phyloP scores from a whole-genome alignment of 2,888 invertebrate genomes.

The Eubasilissa splendida region DNA sequence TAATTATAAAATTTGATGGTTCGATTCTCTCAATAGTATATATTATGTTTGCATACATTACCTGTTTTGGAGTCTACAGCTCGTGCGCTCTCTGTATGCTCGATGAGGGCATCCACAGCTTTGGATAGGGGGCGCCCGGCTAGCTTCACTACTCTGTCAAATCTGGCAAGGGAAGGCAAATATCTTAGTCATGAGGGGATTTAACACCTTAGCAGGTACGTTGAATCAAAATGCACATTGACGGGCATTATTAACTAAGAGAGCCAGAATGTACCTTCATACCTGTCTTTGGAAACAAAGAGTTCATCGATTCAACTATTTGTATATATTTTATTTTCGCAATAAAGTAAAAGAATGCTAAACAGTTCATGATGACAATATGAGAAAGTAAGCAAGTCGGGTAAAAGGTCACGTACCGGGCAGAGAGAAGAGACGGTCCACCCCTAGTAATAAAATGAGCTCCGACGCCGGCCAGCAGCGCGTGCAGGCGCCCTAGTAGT shows the following conservation, averaged over 20 bases:
- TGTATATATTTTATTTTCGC: too few species aligned
- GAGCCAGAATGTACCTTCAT: too few species aligned
- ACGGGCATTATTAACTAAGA: too few species aligned
- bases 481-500: slow-evolving; percentile 48
- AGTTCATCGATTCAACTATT: too few species aligned
- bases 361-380: not conserved
- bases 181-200: too few species aligned
- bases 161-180: slow-evolving; percentile 62
- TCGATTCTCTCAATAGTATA: too few species aligned
- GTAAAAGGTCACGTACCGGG: slow-evolving; percentile 30
- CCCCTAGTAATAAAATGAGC: slow-evolving; percentile 47
- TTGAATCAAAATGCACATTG: too few species aligned
- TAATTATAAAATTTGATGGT: too few species aligned
- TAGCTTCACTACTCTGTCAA: slow-evolving; percentile 73
- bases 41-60: slow-evolving; percentile 4
- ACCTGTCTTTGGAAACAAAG: too few species aligned
- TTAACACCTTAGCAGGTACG: too few species aligned
- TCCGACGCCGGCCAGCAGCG: slow-evolving; percentile 42
- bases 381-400: not conserved
- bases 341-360: too few species aligned
- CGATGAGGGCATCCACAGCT: slow-evolving; percentile 73
- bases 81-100: slow-evolving; percentile 70
- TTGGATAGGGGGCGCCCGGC: slow-evolving; percentile 75
- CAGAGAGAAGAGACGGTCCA: slow-evolving; percentile 36
- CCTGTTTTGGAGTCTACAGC: slow-evolving; percentile 59